A percentile compares a stretch with the other conserved stretches of the same genome.
These are phyloP conservation scores for Nasonia vitripennis DNA, from an alignment of 1,140 invertebrate genomes.

Conservation along the genomic window DNA sequence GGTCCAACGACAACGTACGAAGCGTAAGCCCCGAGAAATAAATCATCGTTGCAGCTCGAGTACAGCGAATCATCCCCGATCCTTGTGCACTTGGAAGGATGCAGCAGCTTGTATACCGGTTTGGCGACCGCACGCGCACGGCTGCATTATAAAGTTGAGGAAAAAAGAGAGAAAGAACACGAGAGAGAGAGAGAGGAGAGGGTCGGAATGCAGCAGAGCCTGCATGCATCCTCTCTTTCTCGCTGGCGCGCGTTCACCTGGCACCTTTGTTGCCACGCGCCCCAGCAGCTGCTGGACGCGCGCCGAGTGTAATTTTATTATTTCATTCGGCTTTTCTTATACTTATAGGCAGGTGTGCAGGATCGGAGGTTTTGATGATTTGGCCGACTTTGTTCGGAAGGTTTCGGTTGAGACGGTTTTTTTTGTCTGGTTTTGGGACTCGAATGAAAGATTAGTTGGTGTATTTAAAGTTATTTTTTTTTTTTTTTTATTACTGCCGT, in stretches of 20 bases:
- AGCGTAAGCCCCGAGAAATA: too few relatives aligned
- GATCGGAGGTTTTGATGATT: not conserved
- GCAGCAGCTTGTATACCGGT: not conserved
- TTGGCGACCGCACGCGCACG: constrained; percentile 1
- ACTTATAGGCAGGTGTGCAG: not conserved
- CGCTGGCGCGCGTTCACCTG: constrained; percentile 27
- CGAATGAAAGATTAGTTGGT: not conserved
- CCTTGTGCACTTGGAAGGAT: not conserved
- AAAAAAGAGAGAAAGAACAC: not conserved
- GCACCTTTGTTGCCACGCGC: constrained; percentile 18
- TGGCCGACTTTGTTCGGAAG: not conserved
- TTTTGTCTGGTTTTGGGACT: too few relatives aligned
- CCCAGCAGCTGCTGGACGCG: not conserved
- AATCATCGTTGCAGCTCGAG: not conserved
- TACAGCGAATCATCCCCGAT: too few relatives aligned
- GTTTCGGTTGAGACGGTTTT: too few relatives aligned
- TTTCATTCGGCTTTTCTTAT: not conserved
- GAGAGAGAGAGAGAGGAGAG: not conserved
- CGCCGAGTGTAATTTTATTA: not conserved
- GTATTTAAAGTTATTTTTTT: not conserved
- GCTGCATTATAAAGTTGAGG: not conserved
- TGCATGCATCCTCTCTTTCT: constrained; percentile 11
- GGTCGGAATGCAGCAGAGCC: constrained; percentile 1
- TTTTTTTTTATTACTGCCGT: not conserved
- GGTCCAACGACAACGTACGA: too few relatives aligned